Base-by-base conservation (phyloP, 2,888 invertebrate genomes). In the Smittia aterrima region DNA sequence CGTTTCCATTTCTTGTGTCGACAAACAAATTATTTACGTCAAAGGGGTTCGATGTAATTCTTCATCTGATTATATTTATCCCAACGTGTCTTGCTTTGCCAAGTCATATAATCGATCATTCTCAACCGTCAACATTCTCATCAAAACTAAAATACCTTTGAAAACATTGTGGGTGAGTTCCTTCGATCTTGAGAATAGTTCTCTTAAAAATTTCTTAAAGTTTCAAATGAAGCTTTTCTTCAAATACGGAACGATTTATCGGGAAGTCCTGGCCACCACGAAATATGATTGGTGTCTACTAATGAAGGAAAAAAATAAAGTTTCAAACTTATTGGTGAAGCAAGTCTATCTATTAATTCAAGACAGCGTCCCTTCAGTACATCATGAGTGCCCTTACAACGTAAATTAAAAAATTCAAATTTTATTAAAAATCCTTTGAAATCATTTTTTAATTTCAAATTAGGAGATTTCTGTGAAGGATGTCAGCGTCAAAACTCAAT, bases 51-150 rank as follows among this genome's bases (percentile, higher is more conserved):
- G 47, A 13, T 47, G 47, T 11, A 47, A 47, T n/a, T 6, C 16
- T 47, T 47, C 47, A 3, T 11, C 11, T 2, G 7, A 13, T 13
- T 38, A 38, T 9, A n/a, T 47, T n/a, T 47, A 47, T 47, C 47
- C 11, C 2, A 47, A 47, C 16, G 3, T n/a, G 2, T n/a, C n/a
- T 2, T 47, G 47, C 16, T 47, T n/a, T 47, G 47, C 47, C 11
- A 47, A 47, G 47, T 47, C 47, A n/a, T 47, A 47, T 11, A 47
- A 47, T 47, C 47, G 47, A 47, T 47, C 47, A 11, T 47, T 47
- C 47, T 47, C 47, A 6, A 47, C 47, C 1, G 47, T 47, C 47
- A 47, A 47, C 11, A n/a, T 47, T 47, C n/a, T 38, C 9, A 9
- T 38, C 38, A 38, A 38, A 4, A 7, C 6, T 38, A 38, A 38